Conservation (phyloP, 2,113 vertebrate genomes). For the Murina feae region DNA sequence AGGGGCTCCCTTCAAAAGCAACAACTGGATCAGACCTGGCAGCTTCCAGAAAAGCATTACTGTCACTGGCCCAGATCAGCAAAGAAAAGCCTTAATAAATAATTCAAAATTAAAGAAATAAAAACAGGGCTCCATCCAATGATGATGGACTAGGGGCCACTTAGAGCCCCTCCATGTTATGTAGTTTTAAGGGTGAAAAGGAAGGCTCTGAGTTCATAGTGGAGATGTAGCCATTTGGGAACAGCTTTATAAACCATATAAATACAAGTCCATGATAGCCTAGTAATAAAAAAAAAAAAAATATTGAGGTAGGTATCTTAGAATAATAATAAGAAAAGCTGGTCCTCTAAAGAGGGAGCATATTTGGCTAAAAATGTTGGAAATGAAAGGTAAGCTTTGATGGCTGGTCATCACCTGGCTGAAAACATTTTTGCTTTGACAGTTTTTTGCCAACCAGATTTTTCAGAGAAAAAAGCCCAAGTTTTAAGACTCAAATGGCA, state of each 20-base stretch:
- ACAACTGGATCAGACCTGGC: slow-evolving; percentile 48
- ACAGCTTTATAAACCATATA: neutral
- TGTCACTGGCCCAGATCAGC: neutral
- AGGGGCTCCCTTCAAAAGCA: slow-evolving; percentile 24
- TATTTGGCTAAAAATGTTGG: neutral
- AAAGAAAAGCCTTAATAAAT: neutral
- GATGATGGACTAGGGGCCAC: neutral
- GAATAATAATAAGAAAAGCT: slow-evolving; percentile 1
- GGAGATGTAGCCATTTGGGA: neutral
- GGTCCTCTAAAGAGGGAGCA: neutral
- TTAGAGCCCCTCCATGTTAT: neutral
- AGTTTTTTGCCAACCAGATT: slow-evolving; percentile 7
- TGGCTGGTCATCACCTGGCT: neutral
- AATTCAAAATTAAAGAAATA: neutral
- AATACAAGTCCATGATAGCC: neutral
- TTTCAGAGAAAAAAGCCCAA: slow-evolving; percentile 43
- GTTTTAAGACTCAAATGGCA: slow-evolving; percentile 76
- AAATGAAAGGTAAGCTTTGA: neutral
- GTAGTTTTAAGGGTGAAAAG: neutral
- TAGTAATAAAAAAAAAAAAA: neutral
- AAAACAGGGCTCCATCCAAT: neutral
- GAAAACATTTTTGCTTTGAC: slow-evolving; percentile 26
- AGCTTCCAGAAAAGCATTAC: neutral
- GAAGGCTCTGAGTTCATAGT: neutral
- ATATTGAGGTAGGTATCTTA: neutral